Percentiles rank a stretch among this genome's conserved stretches.
Conservation (phyloP, 2,113 vertebrate species). For the Pseudorhombus dupliciocellatus region DNA sequence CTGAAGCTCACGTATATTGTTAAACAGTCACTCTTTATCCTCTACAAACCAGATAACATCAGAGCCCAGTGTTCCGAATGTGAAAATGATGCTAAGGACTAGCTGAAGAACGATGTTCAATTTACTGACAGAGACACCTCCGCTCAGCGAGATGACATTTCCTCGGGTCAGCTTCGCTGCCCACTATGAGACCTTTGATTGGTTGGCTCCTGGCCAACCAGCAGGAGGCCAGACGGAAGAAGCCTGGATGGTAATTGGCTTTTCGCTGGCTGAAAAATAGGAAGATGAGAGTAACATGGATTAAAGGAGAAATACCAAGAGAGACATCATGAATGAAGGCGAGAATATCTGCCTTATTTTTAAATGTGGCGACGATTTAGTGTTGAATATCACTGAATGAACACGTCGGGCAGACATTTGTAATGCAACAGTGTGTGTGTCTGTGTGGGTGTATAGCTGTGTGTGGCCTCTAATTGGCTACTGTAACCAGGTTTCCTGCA, state of each 20-base stretch:
- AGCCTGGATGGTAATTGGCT: conserved; percentile 47
- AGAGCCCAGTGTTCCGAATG: not conserved
- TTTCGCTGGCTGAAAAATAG: conserved; percentile 25
- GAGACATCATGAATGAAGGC: not conserved
- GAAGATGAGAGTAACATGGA: not conserved
- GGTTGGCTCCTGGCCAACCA: conserved; percentile 49
- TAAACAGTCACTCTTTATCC: not conserved
- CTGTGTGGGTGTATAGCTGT: not conserved
- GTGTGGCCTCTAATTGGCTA: conserved; percentile 65
- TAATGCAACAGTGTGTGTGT: not conserved
- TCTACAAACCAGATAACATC: not conserved
- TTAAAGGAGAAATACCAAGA: not conserved
- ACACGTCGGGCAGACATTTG: conserved; percentile 23
- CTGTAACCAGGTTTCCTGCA: conserved; percentile 58
- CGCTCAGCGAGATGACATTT: conserved; percentile 34
- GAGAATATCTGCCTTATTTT: conserved; percentile 4
- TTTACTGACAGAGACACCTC: conserved; percentile 7
- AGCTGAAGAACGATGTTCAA: not conserved
- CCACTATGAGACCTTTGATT: conserved; percentile 39
- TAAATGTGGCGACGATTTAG: conserved; percentile 13
- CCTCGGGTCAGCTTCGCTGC: conserved; percentile 27
- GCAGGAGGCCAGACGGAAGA: conserved; percentile 34
- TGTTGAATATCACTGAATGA: conserved; percentile 4
- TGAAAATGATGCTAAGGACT: not conserved
- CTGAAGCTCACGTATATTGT: not conserved